phyloP scores from a whole-genome alignment of 2,797 vertebrate genomes.

The Novumbra hubbsi region DNA sequence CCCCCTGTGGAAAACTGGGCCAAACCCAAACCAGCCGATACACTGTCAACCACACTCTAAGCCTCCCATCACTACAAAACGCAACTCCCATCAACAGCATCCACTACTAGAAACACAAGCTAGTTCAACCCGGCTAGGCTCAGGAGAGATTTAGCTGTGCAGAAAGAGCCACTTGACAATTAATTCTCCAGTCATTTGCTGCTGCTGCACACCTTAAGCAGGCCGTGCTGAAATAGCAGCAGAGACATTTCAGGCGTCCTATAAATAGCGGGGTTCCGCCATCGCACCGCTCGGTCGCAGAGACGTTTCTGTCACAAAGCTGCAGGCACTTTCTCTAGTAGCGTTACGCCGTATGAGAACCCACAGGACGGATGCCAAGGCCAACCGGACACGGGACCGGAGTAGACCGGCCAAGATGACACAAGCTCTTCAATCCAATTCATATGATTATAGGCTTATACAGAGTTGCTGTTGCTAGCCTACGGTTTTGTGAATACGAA shows the following conservation, averaged over 20 bases:
- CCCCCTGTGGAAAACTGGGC: no score
- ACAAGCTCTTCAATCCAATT: neutral
- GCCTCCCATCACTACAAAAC: no score
- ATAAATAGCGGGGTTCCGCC: slow-evolving; percentile 58
- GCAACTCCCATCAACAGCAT: neutral
- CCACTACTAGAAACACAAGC: slow-evolving; percentile 48
- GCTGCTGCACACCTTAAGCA: slow-evolving; percentile 37
- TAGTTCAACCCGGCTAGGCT: slow-evolving; percentile 33
- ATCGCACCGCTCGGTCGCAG: slow-evolving; percentile 21
- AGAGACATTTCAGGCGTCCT: slow-evolving; percentile 51
- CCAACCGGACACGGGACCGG: no score
- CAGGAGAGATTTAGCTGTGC: slow-evolving; percentile 23
- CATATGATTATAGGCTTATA: neutral
- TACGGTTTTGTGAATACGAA: neutral
- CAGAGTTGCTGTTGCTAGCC: neutral
- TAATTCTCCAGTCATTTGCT: slow-evolving; percentile 40
- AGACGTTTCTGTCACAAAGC: slow-evolving; percentile 32
- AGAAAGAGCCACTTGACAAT: slow-evolving; percentile 51
- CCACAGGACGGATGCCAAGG: no score
- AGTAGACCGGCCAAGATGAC: neutral
- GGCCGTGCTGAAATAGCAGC: slow-evolving; percentile 58
- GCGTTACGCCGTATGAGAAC: neutral
- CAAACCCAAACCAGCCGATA: no score
- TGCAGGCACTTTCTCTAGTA: slow-evolving; percentile 36
- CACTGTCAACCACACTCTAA: no score